Base-by-base conservation (phyloP, 2,113 vertebrate species). In the Glaucomys volans region DNA sequence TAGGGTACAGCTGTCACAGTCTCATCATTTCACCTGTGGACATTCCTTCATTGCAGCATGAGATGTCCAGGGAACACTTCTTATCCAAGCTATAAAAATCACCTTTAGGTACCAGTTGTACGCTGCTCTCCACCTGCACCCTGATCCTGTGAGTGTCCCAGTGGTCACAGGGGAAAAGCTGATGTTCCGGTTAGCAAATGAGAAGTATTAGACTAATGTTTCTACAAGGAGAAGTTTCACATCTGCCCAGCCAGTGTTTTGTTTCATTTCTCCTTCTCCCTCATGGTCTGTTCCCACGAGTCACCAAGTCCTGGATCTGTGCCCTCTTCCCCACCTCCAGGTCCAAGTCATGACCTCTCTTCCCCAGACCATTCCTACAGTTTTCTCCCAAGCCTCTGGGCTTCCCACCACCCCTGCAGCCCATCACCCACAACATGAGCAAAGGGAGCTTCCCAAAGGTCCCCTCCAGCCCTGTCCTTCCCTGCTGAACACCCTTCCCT, bases 61-160 rank as follows among this genome's bases (percentile, higher is more conserved):
- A 62, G 59, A 8, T 26, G 26, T 28, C 59, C 8, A 9, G 59
- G 59, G 59, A 26, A 26, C 59, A 62, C 59, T 8, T 62, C 59
- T 9, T 28, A 62, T 26, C 24, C 59, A 62, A 22, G 8, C 59
- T 24, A 10, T 62, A 28, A 26, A 3, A 28, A 4, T 62, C 59
- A 10, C 59, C 59, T 59, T 40, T n/a, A 24, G 24, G 44, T 75
- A 37, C 30, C 14, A 35, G 18, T 13, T 42, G 2, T 57, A 50
- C 9, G 32, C 3, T 6, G 11, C 30, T 87, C 37, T 44, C 14
- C 11, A 5, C 22, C 10, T 16, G 5, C 17, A 16, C 52, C 32
- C 32, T 52, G 10, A 83, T 9, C 57, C 14, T 6, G 5, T 0
- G 42, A 4, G 8, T 2, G 0, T 26, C 37, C 26, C 4, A 11